These are phyloP conservation scores for Morone saxatilis DNA, from an alignment of 2,113 vertebrate genomes.

Conservation along the genomic window DNA sequence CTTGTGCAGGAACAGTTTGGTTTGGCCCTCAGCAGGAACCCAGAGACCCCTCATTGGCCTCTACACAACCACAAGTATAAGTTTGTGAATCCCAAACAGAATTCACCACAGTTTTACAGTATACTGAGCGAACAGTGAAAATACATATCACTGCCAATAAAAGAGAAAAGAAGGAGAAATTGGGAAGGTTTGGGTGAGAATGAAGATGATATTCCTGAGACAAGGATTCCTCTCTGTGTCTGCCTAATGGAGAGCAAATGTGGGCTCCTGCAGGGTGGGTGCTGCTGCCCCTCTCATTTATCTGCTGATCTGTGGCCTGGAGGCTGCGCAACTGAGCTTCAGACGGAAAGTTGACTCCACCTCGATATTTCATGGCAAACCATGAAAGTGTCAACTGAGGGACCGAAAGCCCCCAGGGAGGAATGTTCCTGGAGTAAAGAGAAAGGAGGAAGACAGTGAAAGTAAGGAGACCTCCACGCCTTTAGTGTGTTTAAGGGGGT, in stretches of 20 bases:
- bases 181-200: not conserved
- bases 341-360: slow-evolving; percentile 55
- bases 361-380: slow-evolving; percentile 58
- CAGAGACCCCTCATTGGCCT: slow-evolving; percentile 27
- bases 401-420: slow-evolving; percentile 38
- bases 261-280: slow-evolving; percentile 43
- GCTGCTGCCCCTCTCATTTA: slow-evolving; percentile 34
- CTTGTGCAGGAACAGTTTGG: slow-evolving; percentile 35
- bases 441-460: slow-evolving; percentile 42
- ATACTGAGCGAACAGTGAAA: slow-evolving; percentile 22
- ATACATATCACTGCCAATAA: slow-evolving; percentile 20
- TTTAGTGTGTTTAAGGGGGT: not conserved
- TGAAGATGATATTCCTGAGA: slow-evolving; percentile 4
- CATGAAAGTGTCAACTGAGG: slow-evolving; percentile 57
- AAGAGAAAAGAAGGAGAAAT: not conserved
- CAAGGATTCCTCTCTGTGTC: slow-evolving; percentile 29
- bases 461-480: slow-evolving; percentile 44
- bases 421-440: slow-evolving; percentile 47
- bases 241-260: slow-evolving; percentile 68
- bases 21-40: slow-evolving; percentile 47
- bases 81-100: slow-evolving; percentile 13
- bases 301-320: slow-evolving; percentile 54
- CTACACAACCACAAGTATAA: slow-evolving; percentile 27
- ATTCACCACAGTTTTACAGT: slow-evolving; percentile 16
- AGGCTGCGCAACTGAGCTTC: slow-evolving; percentile 35